Evolutionary conservation across 2,888 invertebrate genomes (phyloP).

Genomic region (Hypena proboscidalis): DNA sequence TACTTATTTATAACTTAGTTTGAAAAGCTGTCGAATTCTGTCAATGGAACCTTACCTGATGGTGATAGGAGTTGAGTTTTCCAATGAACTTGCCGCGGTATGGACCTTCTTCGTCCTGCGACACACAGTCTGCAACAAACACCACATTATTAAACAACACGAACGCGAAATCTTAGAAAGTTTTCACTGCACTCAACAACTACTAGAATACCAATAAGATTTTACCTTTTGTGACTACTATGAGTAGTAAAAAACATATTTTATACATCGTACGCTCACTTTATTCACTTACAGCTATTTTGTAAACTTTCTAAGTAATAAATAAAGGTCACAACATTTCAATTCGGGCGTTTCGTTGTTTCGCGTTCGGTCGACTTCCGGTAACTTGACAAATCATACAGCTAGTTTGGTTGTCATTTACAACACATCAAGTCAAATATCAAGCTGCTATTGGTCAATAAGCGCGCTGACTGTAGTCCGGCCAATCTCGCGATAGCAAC

Average conservation of each 20-base stretch:
- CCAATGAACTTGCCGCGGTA: slow-evolving; percentile 93
- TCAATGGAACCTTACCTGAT: slow-evolving; percentile 81
- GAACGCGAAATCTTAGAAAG: slow-evolving; percentile 58
- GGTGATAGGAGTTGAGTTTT: slow-evolving; percentile 95
- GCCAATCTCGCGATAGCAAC: slow-evolving; percentile 55
- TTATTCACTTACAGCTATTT: slow-evolving; percentile 35
- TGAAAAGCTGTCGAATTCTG: neutral
- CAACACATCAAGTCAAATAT: slow-evolving; percentile 38
- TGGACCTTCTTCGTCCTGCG: slow-evolving; percentile 89
- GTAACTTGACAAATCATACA: slow-evolving; percentile 60
- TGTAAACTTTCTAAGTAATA: slow-evolving; percentile 48
- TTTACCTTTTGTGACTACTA: slow-evolving; percentile 60
- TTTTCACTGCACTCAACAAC: slow-evolving; percentile 30
- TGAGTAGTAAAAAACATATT: slow-evolving; percentile 57
- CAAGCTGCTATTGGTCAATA: slow-evolving; percentile 47
- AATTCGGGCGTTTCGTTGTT: slow-evolving; percentile 30
- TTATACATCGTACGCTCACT: slow-evolving; percentile 55
- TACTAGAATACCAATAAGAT: neutral
- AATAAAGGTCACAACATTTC: slow-evolving; percentile 55
- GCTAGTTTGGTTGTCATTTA: slow-evolving; percentile 30
- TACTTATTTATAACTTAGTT: neutral
- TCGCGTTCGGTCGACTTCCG: slow-evolving; percentile 50
- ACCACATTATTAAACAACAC: slow-evolving; percentile 21
- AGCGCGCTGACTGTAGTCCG: neutral
- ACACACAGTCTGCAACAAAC: slow-evolving; percentile 63